Evolutionary conservation across 2,113 vertebrate species (phyloP).

Genomic region (Ciconia boyciana): DNA sequence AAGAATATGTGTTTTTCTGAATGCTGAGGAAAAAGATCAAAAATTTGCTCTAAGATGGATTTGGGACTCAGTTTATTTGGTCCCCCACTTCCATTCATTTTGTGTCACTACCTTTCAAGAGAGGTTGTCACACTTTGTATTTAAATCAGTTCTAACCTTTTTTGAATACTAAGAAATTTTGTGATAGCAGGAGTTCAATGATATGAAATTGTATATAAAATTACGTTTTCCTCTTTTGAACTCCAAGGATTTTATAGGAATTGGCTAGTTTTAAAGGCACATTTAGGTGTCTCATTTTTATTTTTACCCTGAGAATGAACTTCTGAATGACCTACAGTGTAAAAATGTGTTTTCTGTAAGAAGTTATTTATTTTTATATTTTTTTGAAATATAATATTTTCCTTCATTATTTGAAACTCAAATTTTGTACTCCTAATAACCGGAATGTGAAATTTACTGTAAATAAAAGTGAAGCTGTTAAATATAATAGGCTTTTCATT

Average conservation of each 20-base stretch:
- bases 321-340: neutral
- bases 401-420: neutral
- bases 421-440: neutral
- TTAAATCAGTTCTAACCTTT: neutral
- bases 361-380: neutral
- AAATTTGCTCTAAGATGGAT: neutral
- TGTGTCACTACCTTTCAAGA: neutral
- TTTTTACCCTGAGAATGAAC: neutral
- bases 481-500: neutral
- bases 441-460: neutral
- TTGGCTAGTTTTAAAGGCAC: neutral
- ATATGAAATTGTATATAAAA: neutral
- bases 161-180: neutral
- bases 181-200: neutral
- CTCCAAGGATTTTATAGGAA: neutral
- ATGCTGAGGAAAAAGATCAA: neutral
- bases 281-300: neutral
- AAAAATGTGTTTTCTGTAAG: neutral
- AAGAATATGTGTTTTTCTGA: neutral
- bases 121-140: neutral
- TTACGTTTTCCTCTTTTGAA: neutral
- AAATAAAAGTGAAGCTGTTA: neutral
- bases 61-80: neutral
- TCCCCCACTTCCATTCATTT: neutral
- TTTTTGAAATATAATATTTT: neutral